Base-by-base conservation (phyloP, 2,113 vertebrate genomes). In the Balaeniceps rex region DNA sequence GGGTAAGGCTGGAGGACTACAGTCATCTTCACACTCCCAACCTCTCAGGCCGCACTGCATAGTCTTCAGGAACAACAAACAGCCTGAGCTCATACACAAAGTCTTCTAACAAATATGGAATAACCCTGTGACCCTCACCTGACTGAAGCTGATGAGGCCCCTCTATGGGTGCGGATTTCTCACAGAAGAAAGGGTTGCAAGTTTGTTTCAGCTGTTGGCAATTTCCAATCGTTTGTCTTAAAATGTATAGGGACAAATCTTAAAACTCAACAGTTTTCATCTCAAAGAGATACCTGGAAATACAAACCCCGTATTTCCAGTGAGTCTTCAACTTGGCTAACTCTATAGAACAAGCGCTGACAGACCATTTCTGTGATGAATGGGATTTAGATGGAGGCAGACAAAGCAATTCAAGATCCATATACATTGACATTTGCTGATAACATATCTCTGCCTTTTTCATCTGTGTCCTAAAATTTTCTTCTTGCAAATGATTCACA, bases 11-110 rank as follows among this genome's bases (percentile, higher is more conserved):
- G 49, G 23, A 65, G 31, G 10, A 58, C 34, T 42, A 44, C 14
- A 64, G n/a, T 14, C 24, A 69, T 28, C 8, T 15, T 74, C 31
- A 72, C 26, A 28, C 29, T 46, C 38, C 28, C 33, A 46, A 8
- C 4, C 44, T 83, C 49, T 38, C 78, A 93, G 68, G 68, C 40
- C 1, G 1, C 63, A 55, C 28, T 0, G 0, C 7, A 34, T 3
- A 49, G 28, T 38, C 28, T 71, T 61, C 29, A 22, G 44, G 22
- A 85, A 54, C 11, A 88, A 47, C 38, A 54, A 88, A 44, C 9
- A 33, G 10, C 22, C 42, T 64, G 34, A 87, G 47, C 11, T 74
- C 42, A 58, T 34, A 38, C 5, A 55, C 8, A 14, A 44, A 87
- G 23, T 44, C 38, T 55, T 64, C 31, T 47, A 49, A 54, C 36